Conservation (phyloP, 2,888 invertebrate genomes). For the Agonopterix subpropinquella region DNA sequence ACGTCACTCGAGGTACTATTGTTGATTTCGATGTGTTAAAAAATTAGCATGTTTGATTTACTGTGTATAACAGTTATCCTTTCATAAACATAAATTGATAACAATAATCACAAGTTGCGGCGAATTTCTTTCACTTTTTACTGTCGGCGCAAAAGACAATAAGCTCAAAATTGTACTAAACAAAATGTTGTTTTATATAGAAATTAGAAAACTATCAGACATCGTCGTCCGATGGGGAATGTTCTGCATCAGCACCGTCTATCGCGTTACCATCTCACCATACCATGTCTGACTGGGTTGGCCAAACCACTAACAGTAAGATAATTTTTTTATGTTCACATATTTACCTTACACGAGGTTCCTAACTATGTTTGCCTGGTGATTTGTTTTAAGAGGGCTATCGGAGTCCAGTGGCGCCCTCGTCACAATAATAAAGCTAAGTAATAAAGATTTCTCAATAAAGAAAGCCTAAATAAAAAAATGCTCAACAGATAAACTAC, state of each 20-base stretch:
- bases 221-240: slow-evolving; percentile 79
- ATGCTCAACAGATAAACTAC: no score
- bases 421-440: no score
- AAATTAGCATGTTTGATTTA: background rate
- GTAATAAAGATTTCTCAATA: no score
- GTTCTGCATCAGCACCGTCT: slow-evolving; percentile 78
- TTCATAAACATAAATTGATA: no score
- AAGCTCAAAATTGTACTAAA: no score
- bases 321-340: slow-evolving; percentile 17
- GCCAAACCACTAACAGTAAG: slow-evolving; percentile 90
- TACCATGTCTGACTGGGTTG: slow-evolving; percentile 88
- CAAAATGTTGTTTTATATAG: slow-evolving; percentile 38
- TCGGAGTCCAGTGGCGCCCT: no score
- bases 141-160: no score
- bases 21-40: background rate
- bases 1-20: slow-evolving; percentile 42
- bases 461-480: no score
- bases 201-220: slow-evolving; percentile 68
- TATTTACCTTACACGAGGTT: no score
- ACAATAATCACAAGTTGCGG: no score
- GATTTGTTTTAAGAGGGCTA: no score
- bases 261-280: slow-evolving; percentile 72
- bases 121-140: background rate
- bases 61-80: background rate
- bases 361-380: no score